Evolutionary conservation across 1,140 invertebrate species (phyloP).

Genomic region (Hycleus phaleratus): DNA sequence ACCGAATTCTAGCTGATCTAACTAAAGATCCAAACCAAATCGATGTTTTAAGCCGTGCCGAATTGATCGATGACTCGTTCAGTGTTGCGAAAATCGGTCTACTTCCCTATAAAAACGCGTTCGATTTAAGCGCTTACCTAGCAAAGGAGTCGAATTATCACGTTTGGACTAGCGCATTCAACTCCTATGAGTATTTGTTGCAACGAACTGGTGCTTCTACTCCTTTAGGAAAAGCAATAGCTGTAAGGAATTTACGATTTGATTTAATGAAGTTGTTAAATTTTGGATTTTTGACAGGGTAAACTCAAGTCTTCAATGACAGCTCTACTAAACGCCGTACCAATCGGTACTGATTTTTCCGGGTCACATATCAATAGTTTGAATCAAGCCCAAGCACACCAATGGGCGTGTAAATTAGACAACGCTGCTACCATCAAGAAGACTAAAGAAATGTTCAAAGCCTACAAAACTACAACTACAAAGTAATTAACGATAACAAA

Average conservation of each 20-base stretch:
- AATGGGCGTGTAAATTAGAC: conserved; percentile 46
- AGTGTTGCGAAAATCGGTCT: conserved; percentile 47
- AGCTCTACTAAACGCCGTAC: conserved; percentile 57
- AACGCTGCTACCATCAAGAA: conserved; percentile 42
- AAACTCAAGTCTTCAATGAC: conserved; percentile 27
- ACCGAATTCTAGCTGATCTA: conserved; percentile 47
- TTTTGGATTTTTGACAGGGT: not conserved
- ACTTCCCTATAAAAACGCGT: conserved; percentile 43
- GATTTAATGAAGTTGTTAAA: too few relatives aligned
- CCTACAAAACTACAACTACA: not conserved
- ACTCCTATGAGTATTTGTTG: conserved; percentile 41
- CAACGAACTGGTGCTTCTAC: conserved; percentile 25
- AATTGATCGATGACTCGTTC: conserved; percentile 72
- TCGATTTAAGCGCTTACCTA: conserved; percentile 53
- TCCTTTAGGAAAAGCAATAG: too few relatives aligned
- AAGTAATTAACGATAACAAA: not conserved
- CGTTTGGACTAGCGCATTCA: conserved; percentile 56
- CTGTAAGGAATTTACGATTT: too few relatives aligned
- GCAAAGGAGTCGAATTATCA: conserved; percentile 53
- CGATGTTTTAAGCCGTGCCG: conserved; percentile 65
- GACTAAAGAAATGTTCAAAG: conserved; percentile 33
- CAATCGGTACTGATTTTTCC: conserved; percentile 4
- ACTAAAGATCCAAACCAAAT: not conserved
- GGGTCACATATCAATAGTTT: conserved; percentile 36
- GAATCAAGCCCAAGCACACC: conserved; percentile 39